Evolutionary conservation across 2,888 invertebrate species (phyloP).

Genomic region (Seladonia tumulorum): DNA sequence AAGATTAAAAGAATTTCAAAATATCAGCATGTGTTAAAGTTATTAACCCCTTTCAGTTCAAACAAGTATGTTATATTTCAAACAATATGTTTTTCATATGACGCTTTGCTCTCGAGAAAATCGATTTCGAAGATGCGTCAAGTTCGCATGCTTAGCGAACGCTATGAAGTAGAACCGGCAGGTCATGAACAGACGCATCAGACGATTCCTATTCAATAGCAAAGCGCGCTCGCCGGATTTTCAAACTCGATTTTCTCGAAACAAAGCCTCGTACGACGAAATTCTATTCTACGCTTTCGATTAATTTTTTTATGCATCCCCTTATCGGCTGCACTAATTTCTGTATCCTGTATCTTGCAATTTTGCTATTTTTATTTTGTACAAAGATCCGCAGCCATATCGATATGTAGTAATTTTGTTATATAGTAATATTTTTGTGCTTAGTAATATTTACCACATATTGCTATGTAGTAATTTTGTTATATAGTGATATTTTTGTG

Average conservation of each 20-base stretch:
- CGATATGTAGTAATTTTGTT: too few relatives aligned
- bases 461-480: too few relatives aligned
- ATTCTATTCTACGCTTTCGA: neutral
- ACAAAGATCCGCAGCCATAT: too few relatives aligned
- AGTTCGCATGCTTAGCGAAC: neutral
- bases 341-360: neutral
- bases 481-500: too few relatives aligned
- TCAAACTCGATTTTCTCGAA: neutral
- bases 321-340: neutral
- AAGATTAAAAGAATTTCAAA: neutral
- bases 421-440: too few relatives aligned
- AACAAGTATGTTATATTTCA: too few relatives aligned
- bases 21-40: too few relatives aligned
- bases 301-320: neutral
- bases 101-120: neutral
- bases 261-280: neutral
- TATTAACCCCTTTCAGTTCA: too few relatives aligned
- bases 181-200: neutral
- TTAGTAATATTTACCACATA: too few relatives aligned
- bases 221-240: neutral
- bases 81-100: neutral
- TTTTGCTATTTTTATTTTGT: neutral
- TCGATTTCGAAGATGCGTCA: neutral
- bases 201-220: neutral
- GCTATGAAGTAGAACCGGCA: neutral